phyloP scores from a whole-genome alignment of 1,140 invertebrate species.

The Chironomus striatipennis region DNA sequence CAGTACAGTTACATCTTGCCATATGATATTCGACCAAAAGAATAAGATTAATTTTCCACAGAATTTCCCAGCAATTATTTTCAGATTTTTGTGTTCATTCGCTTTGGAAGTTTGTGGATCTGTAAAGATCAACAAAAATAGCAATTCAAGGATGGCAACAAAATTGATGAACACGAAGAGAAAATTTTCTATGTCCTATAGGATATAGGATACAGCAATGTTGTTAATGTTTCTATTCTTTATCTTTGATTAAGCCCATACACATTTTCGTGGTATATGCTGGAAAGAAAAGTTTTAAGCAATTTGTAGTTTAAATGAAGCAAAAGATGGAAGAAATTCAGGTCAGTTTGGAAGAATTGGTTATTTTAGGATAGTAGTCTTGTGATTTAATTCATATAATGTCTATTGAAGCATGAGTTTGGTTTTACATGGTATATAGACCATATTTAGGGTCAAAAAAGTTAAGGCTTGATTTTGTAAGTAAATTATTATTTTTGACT shows the following conservation, averaged over 20 bases:
- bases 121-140: not conserved
- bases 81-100: not conserved
- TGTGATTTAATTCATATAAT: no score
- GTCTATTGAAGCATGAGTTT: no score
- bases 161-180: not conserved
- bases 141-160: not conserved
- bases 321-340: no score
- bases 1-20: no score
- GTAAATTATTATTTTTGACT: no score
- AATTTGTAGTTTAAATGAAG: no score
- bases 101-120: not conserved
- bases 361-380: no score
- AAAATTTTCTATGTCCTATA: not conserved
- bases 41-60: constrained; percentile 14
- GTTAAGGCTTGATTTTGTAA: no score
- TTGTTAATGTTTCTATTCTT: not conserved
- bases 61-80: constrained; percentile 8
- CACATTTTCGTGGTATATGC: not conserved
- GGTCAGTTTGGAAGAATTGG: no score
- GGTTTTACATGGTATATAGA: no score
- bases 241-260: not conserved
- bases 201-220: not conserved
- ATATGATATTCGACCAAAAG: not conserved
- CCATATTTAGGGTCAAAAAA: no score
- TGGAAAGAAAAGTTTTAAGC: not conserved